Evolutionary conservation across 2,797 vertebrate genomes (phyloP), one percentile per base, ranked within the genome.

Genomic region (Crocodylus rhombifer): DNA sequence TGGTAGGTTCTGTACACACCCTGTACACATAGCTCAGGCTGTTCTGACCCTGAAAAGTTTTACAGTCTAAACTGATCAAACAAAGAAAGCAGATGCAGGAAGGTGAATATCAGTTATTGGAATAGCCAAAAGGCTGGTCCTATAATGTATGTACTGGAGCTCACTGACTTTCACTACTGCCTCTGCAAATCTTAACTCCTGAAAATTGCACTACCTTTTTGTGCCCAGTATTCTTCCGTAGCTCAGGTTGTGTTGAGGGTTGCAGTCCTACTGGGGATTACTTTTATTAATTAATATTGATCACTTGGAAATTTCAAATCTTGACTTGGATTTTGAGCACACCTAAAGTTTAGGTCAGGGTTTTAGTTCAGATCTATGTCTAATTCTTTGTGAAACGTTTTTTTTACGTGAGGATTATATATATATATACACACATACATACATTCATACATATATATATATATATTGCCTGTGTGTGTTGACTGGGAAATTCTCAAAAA

Each of bases 1-100:
- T 87, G 20, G 80, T 63, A 17, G 36, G 23, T 30, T 87, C 80
- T 84, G 74, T 60, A 80, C 84, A 96, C 94, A 91, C 90, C 87
- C 33, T 36, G 33, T 36, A 36, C 33, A 36, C 65, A 87, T 84
- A 89, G 82, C 76, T 92, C 30, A 55, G 60, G 30, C 61, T 74
- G n/a, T 86, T 84, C 62, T 87, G 85, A 14, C 95, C 51, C 63
- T 79, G 80, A 90, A 67, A 63, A 90, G 71, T n/a, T 95, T 10
- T 82, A 69, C 8, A 33, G 30, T 92, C 78, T n/a, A 57, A 42
- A 73, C 16, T 42, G 23, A 73, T 42, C 16, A 73, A 23, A 25
- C 36, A 36, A 14, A 51, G 69, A 14, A 25, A 51, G 26, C 23
- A 26, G 69, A 14, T 14, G 25, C 15, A 42, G 23, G 26, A 8